phyloP scores from a whole-genome alignment of 2,797 vertebrate genomes.

The Enteromius thamalakanensis region DNA sequence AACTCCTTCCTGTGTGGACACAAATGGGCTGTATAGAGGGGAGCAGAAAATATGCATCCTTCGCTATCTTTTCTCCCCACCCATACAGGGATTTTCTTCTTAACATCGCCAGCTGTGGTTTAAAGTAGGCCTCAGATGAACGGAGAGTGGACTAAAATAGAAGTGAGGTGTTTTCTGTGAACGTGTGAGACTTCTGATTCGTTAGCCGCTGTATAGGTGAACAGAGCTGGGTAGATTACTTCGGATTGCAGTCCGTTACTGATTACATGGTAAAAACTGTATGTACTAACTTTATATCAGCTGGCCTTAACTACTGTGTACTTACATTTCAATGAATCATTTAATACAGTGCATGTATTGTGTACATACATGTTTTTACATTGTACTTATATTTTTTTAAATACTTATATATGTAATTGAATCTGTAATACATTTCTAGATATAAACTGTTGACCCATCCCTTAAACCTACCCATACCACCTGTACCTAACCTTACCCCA shows the following conservation, averaged over 20 bases:
- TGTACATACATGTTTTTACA: no score
- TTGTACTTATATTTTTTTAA: no score
- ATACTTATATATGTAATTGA: no score
- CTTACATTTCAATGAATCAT: no score
- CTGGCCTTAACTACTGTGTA: no score
- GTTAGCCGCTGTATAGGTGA: neutral
- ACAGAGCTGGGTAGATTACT: neutral
- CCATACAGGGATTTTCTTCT: constrained; percentile 1
- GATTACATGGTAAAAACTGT: neutral
- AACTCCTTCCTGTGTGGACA: constrained; percentile 66
- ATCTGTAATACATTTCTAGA: no score
- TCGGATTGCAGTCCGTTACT: neutral
- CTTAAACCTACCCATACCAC: no score
- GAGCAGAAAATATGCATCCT: constrained; percentile 47
- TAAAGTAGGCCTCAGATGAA: constrained; percentile 30
- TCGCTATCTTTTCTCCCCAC: constrained; percentile 46
- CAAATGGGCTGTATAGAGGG: constrained; percentile 49
- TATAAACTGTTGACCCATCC: no score
- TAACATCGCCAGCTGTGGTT: constrained; percentile 14
- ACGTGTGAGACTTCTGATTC: neutral
- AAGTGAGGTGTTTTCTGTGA: neutral
- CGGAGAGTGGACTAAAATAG: constrained; percentile 2
- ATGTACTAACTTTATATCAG: neutral
- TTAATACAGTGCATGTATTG: no score
- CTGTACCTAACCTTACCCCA: no score